A percentile compares a stretch with the other conserved stretches of the same genome.
phyloP scores from a whole-genome alignment of 2,888 invertebrate genomes.

The Xestia ashworthii region DNA sequence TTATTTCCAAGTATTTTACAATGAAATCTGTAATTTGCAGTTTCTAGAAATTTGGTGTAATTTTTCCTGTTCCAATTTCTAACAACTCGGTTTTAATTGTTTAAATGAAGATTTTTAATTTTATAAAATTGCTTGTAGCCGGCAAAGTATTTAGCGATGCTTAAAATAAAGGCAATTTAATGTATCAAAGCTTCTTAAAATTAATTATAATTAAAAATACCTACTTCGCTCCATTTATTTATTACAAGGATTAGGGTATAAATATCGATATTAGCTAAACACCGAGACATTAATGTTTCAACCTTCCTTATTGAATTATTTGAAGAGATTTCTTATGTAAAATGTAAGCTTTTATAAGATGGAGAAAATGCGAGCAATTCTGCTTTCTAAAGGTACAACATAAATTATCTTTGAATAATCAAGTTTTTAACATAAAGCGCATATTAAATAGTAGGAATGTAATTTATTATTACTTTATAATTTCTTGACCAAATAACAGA shows the following conservation, averaged over 20 bases:
- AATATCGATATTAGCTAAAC: neutral
- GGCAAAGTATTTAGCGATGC: neutral
- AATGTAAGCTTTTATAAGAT: neutral
- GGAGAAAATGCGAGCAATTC: neutral
- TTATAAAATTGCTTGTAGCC: neutral
- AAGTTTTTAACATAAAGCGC: neutral
- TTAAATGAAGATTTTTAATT: neutral
- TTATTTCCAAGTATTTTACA: constrained; percentile 26
- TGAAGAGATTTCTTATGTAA: neutral
- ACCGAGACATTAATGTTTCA: neutral
- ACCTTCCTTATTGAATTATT: neutral
- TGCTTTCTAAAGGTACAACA: neutral
- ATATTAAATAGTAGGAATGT: neutral
- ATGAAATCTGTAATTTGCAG: constrained; percentile 6
- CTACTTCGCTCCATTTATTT: neutral
- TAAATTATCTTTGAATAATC: neutral
- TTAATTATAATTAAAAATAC: neutral
- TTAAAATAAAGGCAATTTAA: neutral
- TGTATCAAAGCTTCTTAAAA: neutral
- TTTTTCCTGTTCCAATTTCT: constrained; percentile 33
- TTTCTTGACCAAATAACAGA: neutral
- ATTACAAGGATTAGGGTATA: neutral
- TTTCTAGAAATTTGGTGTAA: neutral
- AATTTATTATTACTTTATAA: neutral
- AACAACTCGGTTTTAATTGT: neutral